Base-by-base conservation (phyloP, 1,140 invertebrate species). In the Macrosteles quadrilineatus region DNA sequence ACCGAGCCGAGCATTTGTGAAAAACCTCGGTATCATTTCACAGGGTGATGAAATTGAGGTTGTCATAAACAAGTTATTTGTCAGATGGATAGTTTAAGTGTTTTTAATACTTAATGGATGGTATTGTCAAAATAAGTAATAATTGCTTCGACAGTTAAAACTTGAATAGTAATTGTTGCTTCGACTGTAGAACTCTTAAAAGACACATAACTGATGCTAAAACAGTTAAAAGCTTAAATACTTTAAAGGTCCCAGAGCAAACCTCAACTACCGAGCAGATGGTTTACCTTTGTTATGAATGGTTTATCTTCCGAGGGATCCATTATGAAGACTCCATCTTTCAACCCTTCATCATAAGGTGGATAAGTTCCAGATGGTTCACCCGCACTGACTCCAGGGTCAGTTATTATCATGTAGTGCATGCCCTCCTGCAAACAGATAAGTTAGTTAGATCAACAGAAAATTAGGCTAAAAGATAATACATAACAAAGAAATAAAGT, bases 361-460 rank as follows among this genome's bases (percentile, higher is more conserved):
- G 83, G 81, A 78, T 94, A 95, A 23, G 80, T 84, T 1, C 89
- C 89, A 1, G 81, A 75, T 14, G 77, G 71, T 76, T 91, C 88
- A 19, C 83, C 83, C 0, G 83, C 88, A 73, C 88, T 89, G 23
- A 93, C 83, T 25, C 91, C 91, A 0, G 91, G 86, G 81, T 93
- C 91, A 63, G 93, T 84, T 12, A 93, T 77, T 2, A 89, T 86
- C 50, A 93, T 84, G 75, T 91, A 93, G 76, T 91, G 89, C 90
- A 92, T 72, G 87, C 90, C 69, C 75, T 70, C 80, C 85, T 87
- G 67, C 30, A 77, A 78, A 55, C 65, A 29, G 31, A 14, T 21
- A 87, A 87, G 83, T 92, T 91, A 64, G 89, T 90, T 69, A 87
- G 76, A n/a, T n/a, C n/a, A n/a, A n/a, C n/a, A n/a, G n/a, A n/a